phyloP scores from a whole-genome alignment of 2,113 vertebrate genomes.

The Pitta sordida region DNA sequence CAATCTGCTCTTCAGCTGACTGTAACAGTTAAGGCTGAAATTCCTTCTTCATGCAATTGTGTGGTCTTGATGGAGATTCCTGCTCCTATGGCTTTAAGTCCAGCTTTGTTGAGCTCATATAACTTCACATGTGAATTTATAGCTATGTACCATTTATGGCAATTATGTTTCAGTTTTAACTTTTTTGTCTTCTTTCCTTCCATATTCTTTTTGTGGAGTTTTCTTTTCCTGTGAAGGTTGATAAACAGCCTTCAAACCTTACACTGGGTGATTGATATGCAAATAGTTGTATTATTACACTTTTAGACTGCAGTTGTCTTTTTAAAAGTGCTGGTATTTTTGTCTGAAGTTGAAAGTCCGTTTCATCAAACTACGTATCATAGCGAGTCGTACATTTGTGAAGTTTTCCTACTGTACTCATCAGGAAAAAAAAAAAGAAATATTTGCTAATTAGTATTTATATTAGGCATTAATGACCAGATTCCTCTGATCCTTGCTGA shows the following conservation, averaged over 20 bases:
- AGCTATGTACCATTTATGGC: not conserved
- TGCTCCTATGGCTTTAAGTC: not conserved
- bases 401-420: not conserved
- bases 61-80: not conserved
- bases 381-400: not conserved
- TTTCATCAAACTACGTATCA: not conserved
- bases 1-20: accelerated
- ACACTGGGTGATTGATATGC: not conserved
- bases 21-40: not conserved
- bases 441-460: not conserved
- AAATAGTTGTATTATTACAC: not conserved
- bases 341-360: not conserved
- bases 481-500: not conserved
- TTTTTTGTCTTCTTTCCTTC: not conserved
- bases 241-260: not conserved
- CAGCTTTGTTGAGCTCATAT: not conserved
- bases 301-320: not conserved
- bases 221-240: not conserved
- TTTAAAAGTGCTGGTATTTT: not conserved
- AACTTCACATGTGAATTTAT: not conserved
- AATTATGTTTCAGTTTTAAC: not conserved
- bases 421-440: not conserved
- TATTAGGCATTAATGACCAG: not conserved
- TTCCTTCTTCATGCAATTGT: not conserved
- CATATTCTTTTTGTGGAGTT: not conserved